Percentiles rank a stretch among this genome's conserved stretches.
These are phyloP conservation scores for Rhogogaster chlorosoma DNA, from an alignment of 2,888 invertebrate genomes.

Conservation along the genomic window DNA sequence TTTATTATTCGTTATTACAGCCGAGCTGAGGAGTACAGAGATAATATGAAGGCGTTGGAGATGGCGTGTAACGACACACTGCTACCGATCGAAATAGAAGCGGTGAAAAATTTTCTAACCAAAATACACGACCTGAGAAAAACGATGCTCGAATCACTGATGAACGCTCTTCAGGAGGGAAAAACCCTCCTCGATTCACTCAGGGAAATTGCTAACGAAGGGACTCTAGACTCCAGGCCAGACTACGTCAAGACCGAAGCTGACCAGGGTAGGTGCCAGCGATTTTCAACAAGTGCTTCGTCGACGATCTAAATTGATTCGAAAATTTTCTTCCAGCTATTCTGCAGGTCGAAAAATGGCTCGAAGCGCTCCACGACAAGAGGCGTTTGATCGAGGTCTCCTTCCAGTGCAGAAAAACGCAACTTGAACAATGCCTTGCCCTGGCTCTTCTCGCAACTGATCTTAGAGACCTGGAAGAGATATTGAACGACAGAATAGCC, in stretches of 20 bases:
- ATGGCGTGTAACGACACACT: conserved; percentile 84
- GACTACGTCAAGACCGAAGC: conserved; percentile 81
- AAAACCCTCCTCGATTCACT: conserved; percentile 87
- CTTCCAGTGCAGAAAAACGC: conserved; percentile 85
- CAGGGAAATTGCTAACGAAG: conserved; percentile 86
- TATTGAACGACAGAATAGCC: conserved; percentile 80
- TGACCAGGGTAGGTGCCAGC: conserved; percentile 68
- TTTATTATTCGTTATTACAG: conserved; percentile 70
- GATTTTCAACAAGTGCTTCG: neutral
- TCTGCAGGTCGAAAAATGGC: conserved; percentile 86
- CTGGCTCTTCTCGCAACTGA: conserved; percentile 87
- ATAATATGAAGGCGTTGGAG: conserved; percentile 85
- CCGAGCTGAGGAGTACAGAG: conserved; percentile 85
- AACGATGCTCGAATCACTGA: conserved; percentile 87
- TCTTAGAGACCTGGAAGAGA: conserved; percentile 83
- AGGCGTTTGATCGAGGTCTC: conserved; percentile 85
- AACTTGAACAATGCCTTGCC: conserved; percentile 89
- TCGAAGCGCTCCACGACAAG: conserved; percentile 88
- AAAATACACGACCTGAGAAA: conserved; percentile 87
- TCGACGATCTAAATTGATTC: neutral
- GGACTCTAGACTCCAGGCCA: conserved; percentile 87
- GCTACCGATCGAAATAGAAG: conserved; percentile 86
- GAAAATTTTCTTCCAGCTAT: conserved; percentile 78
- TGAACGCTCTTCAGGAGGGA: conserved; percentile 90
- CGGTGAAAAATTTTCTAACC: conserved; percentile 85